A percentile compares a stretch with the other conserved stretches of the same genome.
Evolutionary conservation across 2,113 vertebrate species (phyloP).

Genomic region (Syrrhaptes paradoxus): DNA sequence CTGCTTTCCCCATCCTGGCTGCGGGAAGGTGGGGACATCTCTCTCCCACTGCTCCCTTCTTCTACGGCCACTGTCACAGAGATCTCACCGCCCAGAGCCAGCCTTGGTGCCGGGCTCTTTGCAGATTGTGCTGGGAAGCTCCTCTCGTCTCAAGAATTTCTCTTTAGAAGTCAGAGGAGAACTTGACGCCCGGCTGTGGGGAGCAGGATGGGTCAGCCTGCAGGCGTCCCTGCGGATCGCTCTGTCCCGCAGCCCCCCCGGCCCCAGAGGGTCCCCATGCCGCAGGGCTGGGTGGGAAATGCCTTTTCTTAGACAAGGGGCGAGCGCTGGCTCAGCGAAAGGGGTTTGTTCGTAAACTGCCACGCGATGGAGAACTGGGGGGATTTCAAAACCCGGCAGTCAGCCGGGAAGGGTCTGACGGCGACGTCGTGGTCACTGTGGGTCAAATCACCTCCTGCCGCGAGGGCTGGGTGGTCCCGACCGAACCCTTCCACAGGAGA

Average conservation of each 20-base stretch:
- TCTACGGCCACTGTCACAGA: neutral
- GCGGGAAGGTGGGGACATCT: rapidly evolving
- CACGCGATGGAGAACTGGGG: rapidly evolving
- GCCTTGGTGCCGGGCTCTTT: rapidly evolving
- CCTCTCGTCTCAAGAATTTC: neutral
- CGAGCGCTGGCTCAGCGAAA: too few species aligned
- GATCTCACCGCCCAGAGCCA: rapidly evolving
- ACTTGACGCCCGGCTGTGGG: rapidly evolving
- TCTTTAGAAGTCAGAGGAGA: neutral
- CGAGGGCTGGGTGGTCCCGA: neutral
- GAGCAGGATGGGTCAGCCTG: neutral
- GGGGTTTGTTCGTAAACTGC: neutral
- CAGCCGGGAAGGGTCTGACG: rapidly evolving
- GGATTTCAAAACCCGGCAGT: too few species aligned
- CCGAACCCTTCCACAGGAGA: rapidly evolving
- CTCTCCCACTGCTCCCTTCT: neutral
- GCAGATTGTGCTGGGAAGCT: neutral
- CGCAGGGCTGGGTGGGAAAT: rapidly evolving
- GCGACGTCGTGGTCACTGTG: rapidly evolving
- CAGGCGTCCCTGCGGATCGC: neutral
- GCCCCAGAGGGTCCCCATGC: neutral
- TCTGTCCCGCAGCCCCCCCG: neutral
- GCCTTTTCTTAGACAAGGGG: neutral
- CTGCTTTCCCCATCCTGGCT: neutral
- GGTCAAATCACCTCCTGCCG: rapidly evolving